Evolutionary conservation across 2,888 invertebrate species (phyloP).

Genomic region (Elegia similella): DNA sequence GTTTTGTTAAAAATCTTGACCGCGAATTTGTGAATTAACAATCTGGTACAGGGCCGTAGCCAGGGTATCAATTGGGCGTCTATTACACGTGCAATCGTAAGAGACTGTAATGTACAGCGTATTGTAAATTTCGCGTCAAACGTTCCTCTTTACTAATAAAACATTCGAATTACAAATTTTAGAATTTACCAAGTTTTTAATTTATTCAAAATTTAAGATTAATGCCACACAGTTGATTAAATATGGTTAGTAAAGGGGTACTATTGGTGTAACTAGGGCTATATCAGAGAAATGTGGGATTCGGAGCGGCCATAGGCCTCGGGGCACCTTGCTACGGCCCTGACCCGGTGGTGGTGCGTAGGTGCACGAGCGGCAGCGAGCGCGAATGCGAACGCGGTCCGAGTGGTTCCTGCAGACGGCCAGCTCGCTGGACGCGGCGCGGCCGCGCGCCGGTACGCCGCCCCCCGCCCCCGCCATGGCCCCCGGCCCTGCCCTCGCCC

Average conservation of each 20-base stretch:
- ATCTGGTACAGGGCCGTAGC: conserved; percentile 12
- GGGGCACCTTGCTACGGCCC: not conserved
- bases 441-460: conserved; percentile 69
- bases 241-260: conserved; percentile 2
- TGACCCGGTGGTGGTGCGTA: conserved; percentile 63
- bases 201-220: not conserved
- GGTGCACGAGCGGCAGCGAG: conserved; percentile 98
- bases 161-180: not conserved
- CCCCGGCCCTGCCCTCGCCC: conserved; percentile 27
- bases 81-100: not conserved
- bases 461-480: conserved; percentile 33
- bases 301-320: not conserved
- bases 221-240: not conserved
- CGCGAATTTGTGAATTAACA: conserved; percentile 9
- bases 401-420: conserved; percentile 96
- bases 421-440: conserved; percentile 74
- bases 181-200: not conserved
- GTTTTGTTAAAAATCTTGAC: not conserved
- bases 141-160: conserved; percentile 10
- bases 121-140: conserved; percentile 2
- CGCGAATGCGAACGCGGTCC: conserved; percentile 97
- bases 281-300: not conserved
- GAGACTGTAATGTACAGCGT: not conserved
- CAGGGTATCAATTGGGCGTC: not conserved
- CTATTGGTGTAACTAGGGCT: not conserved